Evolutionary conservation across 1,140 invertebrate genomes (phyloP), one percentile per base, ranked within the genome.

Genomic region (Halotydeus destructor): DNA sequence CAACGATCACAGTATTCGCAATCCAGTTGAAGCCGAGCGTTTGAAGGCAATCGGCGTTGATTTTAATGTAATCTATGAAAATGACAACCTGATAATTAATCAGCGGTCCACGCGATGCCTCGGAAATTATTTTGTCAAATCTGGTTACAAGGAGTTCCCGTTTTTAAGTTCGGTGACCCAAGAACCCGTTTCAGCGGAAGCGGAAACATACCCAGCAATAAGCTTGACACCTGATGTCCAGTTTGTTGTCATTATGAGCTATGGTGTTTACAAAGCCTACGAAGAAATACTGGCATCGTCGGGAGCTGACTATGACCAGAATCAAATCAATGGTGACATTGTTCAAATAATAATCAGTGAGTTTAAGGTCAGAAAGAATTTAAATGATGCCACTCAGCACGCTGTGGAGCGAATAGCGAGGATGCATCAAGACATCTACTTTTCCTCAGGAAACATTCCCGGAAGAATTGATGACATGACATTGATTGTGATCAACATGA

Each of bases 51-150:
- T 84, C 12, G 76, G 76, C 1, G 54, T 88, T 2, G 67, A 76
- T 50, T 54, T 67, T 0, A 64, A 72, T 39, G 69, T 67, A 37
- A 57, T 78, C 18, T n/a, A n/a, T 66, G 67, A 54, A 67, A 72
- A 55, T 63, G 71, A 31, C 49, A 55, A 9, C 56, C n/a, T 55
- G 44, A 52, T 64, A 23, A 61, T 58, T 24, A 58, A 58, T 38
- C 52, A 84, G 71, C 54, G 57, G 23, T 55, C 61, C 45, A 66
- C 64, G 0, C 59, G 83, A 27, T 86, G 82, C 52, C 60, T 89
- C 18, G 82, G 83, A n/a, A 85, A 88, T 60, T 85, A 84, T 54
- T 62, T 78, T 45, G 72, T 86, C 0, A 88, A 89, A 62, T 78
- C 75, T 2, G 73, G 75, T 3, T 85, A 84, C 50, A 77, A 73